Conservation (phyloP, 2,888 invertebrate genomes). For the Acleris laterana region DNA sequence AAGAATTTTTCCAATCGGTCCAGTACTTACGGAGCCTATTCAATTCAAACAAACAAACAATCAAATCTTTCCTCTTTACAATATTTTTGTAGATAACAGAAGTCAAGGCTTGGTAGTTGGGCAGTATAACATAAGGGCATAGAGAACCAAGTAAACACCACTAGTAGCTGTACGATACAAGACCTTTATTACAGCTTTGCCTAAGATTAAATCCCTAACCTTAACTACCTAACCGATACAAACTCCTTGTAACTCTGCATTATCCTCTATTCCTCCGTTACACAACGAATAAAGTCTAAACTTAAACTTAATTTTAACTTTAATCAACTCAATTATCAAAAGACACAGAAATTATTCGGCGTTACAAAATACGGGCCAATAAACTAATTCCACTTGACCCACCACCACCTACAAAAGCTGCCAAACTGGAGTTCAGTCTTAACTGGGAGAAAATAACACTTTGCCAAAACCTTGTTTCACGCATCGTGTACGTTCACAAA, state of each 20-base stretch:
- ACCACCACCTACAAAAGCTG: neutral
- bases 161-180: too few species aligned
- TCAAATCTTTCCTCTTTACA: too few species aligned
- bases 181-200: too few species aligned
- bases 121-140: too few species aligned
- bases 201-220: too few species aligned
- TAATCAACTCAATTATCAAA: constrained; percentile 33
- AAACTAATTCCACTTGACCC: neutral
- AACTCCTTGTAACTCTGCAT: neutral
- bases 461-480: constrained; percentile 80
- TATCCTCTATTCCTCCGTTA: neutral
- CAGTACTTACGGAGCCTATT: too few species aligned
- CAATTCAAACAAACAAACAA: too few species aligned
- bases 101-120: too few species aligned
- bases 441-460: constrained; percentile 68
- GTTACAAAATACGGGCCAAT: constrained; percentile 31
- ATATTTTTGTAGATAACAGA: too few species aligned
- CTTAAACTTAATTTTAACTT: constrained; percentile 16
- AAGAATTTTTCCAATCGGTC: too few species aligned
- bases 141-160: too few species aligned
- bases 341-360: constrained; percentile 34
- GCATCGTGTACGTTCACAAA: constrained; percentile 75
- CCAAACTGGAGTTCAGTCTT: constrained; percentile 46
- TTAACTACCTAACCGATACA: too few species aligned
- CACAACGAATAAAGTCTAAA: neutral